Base-by-base conservation (phyloP, 2,888 invertebrate genomes). In the Leuctra nigra region DNA sequence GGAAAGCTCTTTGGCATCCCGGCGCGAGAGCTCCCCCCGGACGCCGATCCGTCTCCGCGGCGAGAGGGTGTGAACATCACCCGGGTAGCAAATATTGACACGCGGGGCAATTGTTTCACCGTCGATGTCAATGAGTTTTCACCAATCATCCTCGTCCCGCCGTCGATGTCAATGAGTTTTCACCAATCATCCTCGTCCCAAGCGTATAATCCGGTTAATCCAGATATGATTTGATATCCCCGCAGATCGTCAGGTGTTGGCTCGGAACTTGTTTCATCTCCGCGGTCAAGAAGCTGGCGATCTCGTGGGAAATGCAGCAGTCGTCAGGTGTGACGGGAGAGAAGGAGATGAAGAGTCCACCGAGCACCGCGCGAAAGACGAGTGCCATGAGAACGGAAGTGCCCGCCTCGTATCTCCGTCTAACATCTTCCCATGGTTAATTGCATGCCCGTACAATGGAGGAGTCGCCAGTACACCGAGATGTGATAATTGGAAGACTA, bases 141-240 rank as follows among this genome's bases (percentile, higher is more conserved):
- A 41, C n/a, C n/a, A n/a, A n/a, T n/a, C n/a, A n/a, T n/a, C n/a
- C n/a, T 29, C 11, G 29, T 29, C 11, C 11, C 29, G 11, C 6
- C 29, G 29, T 29, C 41, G 11, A 41, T 16, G 18, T 9, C 41
- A 41, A 41, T 18, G 20, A 18, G 41, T 18, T 41, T 18, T 11
- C 20, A 41, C n/a, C n/a, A n/a, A n/a, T n/a, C n/a, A n/a, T n/a
- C n/a, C n/a, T 29, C 20, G 13, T 50, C 50, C 50, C 50, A 50
- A 35, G 50, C 35, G 50, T 35, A 50, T 50, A 50, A 50, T 50
- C 50, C 50, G 50, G 50, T 50, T 50, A 50, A 50, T 50, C 50
- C 50, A 50, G 50, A 33, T 50, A 50, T 35, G 50, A 50, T 50
- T 35, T 33, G 50, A 50, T 50, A 50, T 33, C 50, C 50, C 50